These are phyloP conservation scores for Tapirus terrestris DNA, from an alignment of 2,113 vertebrate species.

Conservation along the genomic window DNA sequence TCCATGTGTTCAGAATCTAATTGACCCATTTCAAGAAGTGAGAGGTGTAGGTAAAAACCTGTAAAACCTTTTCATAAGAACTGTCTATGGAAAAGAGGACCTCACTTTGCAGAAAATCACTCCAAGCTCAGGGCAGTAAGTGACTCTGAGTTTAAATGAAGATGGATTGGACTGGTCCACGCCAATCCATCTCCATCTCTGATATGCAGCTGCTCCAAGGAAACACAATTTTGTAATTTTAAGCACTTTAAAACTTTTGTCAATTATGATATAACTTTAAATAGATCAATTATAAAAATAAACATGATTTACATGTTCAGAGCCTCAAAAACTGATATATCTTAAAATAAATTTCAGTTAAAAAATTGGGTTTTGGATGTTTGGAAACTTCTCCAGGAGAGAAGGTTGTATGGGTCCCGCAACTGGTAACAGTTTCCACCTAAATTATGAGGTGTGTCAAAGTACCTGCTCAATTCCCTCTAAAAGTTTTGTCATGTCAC, in stretches of 20 bases:
- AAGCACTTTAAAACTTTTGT: background rate
- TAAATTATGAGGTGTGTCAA: background rate
- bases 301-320: background rate
- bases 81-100: background rate
- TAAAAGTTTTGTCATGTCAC: background rate
- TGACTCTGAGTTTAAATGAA: background rate
- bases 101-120: background rate
- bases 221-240: background rate
- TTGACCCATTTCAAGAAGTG: background rate
- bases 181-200: background rate
- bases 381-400: background rate
- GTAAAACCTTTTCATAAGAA: background rate
- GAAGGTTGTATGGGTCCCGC: background rate
- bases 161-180: background rate
- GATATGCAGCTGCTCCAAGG: background rate
- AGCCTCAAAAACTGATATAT: background rate
- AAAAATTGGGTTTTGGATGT: background rate
- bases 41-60: background rate
- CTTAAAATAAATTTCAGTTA: conserved; percentile 19
- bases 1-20: background rate
- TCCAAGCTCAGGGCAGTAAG: background rate
- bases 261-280: conserved; percentile 7
- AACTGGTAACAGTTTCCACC: background rate
- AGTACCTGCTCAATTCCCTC: background rate
- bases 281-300: background rate